A percentile compares a stretch with the other conserved stretches of the same genome.
These are phyloP conservation scores for Orcinus orca DNA, from an alignment of 2,113 vertebrate species.

Conservation along the genomic window DNA sequence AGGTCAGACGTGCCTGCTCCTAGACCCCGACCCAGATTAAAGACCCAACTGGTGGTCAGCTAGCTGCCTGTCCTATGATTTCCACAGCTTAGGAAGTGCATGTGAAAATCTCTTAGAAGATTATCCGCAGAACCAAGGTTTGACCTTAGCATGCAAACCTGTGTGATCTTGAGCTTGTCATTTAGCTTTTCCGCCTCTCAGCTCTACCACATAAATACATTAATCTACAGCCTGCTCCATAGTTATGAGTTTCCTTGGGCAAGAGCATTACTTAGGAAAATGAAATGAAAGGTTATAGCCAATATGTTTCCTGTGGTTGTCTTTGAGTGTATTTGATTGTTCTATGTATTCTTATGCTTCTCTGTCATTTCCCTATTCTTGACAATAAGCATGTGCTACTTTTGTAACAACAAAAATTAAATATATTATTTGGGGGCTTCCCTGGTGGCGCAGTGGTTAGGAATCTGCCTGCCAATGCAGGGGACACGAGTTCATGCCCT, in stretches of 20 bases:
- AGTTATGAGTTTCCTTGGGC: not conserved
- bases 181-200: not conserved
- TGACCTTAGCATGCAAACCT: not conserved
- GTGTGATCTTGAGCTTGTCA: too few relatives aligned
- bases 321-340: not conserved
- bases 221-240: not conserved
- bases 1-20: accelerated
- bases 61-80: not conserved
- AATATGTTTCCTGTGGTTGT: not conserved
- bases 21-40: not conserved
- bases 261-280: not conserved
- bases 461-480: too few relatives aligned
- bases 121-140: not conserved
- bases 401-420: not conserved
- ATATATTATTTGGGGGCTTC: not conserved
- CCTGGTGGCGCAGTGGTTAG: too few relatives aligned
- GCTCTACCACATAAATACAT: not conserved
- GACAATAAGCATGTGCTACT: not conserved
- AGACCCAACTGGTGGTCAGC: not conserved
- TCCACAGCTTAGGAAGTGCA: not conserved
- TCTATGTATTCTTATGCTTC: not conserved
- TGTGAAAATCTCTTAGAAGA: not conserved
- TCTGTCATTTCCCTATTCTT: not conserved
- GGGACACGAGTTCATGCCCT: too few relatives aligned
- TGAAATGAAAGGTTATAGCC: not conserved